These are phyloP conservation scores for Campoletis raptor DNA, from an alignment of 2,888 invertebrate species.

Conservation along the genomic window DNA sequence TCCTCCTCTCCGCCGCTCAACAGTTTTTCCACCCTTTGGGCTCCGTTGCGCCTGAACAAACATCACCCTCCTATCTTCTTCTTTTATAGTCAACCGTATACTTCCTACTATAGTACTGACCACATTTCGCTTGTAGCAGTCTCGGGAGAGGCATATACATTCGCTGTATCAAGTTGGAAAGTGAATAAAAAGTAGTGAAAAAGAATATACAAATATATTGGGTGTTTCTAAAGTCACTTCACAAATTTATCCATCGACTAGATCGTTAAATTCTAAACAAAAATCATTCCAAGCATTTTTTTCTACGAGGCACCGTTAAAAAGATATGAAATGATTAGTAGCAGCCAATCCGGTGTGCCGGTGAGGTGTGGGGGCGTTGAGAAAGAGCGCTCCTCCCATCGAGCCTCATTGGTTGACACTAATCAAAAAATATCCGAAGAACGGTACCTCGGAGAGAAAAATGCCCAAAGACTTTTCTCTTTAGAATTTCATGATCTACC, in stretches of 20 bases:
- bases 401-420: background rate
- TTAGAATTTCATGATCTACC: background rate
- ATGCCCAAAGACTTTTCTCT: background rate
- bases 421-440: background rate
- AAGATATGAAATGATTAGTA: background rate
- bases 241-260: background rate
- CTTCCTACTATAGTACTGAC: slow-evolving; percentile 31
- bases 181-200: slow-evolving; percentile 20
- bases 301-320: background rate
- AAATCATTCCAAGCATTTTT: background rate
- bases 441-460: background rate
- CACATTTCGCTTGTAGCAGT: slow-evolving; percentile 29
- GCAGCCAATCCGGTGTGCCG: background rate
- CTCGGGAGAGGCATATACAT: slow-evolving; percentile 8
- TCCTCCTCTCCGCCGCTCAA: background rate
- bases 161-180: background rate
- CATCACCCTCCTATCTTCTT: slow-evolving; percentile 14
- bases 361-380: background rate
- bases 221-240: background rate
- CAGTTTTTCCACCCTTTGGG: slow-evolving; percentile 43
- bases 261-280: background rate
- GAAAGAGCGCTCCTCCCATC: background rate
- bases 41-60: slow-evolving; percentile 48
- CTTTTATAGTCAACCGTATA: slow-evolving; percentile 33
- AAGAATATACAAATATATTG: slow-evolving; percentile 12